Evolutionary conservation across 2,797 vertebrate species (phyloP).

Genomic region (Ctenopoma kingsleyae): DNA sequence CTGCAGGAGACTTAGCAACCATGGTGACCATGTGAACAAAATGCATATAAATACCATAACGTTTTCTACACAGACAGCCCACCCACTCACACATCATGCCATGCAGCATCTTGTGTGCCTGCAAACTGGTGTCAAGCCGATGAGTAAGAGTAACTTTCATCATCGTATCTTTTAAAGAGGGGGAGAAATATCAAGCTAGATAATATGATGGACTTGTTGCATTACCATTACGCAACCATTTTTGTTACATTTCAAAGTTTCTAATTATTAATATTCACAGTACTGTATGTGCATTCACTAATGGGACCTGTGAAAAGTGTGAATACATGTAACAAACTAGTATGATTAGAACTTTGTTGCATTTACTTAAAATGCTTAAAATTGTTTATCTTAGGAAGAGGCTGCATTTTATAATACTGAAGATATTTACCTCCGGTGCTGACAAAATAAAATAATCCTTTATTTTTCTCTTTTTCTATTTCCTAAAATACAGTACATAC

Average conservation of each 20-base stretch:
- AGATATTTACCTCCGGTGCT: background rate
- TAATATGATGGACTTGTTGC: background rate
- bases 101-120: conserved; percentile 6
- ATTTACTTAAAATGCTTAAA: background rate
- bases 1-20: background rate
- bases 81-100: conserved; percentile 24
- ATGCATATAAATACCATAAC: conserved; percentile 19
- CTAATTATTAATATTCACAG: too few species aligned
- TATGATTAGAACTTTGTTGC: conserved; percentile 10
- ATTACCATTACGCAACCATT: too few species aligned
- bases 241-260: too few species aligned
- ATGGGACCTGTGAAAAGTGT: too few species aligned
- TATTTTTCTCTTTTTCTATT: background rate
- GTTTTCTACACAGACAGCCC: conserved; percentile 12
- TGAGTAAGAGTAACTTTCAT: conserved; percentile 2
- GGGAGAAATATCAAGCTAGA: background rate
- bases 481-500: background rate
- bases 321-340: background rate
- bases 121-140: conserved; percentile 7
- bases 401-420: conserved; percentile 5
- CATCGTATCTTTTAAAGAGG: background rate
- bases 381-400: conserved; percentile 8
- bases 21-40: conserved; percentile 1
- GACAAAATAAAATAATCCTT: conserved; percentile 25
- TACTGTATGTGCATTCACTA: too few species aligned